phyloP scores from a whole-genome alignment of 64 coral and sea anemone species.

The Orbicella faveolata region DNA sequence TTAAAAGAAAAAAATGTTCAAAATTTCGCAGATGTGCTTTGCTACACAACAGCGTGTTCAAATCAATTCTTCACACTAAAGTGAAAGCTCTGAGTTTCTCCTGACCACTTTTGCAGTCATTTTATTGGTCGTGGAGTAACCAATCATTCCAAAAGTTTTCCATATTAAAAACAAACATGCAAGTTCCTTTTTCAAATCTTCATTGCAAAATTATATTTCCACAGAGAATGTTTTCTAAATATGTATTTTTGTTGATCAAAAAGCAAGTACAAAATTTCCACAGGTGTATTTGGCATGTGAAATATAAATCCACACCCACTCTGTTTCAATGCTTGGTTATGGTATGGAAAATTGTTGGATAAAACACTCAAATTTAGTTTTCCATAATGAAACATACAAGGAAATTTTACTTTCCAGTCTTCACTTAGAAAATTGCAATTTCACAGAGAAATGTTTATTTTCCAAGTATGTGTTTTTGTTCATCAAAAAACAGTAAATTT shows the following conservation, averaged over 20 bases:
- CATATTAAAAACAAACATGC: background rate
- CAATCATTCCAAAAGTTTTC: no score
- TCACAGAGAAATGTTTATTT: background rate
- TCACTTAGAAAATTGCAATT: background rate
- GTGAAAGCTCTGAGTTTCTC: no score
- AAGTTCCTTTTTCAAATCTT: no score
- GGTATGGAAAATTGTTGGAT: conserved; percentile 4
- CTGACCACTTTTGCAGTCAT: no score
- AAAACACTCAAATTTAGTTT: background rate
- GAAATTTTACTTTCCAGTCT: background rate
- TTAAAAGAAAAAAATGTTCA: no score
- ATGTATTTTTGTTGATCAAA: background rate
- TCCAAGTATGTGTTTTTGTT: conserved; percentile 3
- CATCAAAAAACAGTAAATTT: background rate
- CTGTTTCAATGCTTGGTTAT: background rate
- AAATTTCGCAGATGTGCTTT: no score
- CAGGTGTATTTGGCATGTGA: background rate
- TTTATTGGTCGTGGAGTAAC: no score
- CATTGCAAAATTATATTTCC: background rate
- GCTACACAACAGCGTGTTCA: no score
- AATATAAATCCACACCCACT: background rate
- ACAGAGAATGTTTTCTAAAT: background rate
- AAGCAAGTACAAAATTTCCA: conserved; percentile 6
- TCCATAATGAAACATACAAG: background rate
- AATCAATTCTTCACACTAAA: no score